Conservation (phyloP, 2,888 invertebrate species). For the Synanthedon tipuliformis region DNA sequence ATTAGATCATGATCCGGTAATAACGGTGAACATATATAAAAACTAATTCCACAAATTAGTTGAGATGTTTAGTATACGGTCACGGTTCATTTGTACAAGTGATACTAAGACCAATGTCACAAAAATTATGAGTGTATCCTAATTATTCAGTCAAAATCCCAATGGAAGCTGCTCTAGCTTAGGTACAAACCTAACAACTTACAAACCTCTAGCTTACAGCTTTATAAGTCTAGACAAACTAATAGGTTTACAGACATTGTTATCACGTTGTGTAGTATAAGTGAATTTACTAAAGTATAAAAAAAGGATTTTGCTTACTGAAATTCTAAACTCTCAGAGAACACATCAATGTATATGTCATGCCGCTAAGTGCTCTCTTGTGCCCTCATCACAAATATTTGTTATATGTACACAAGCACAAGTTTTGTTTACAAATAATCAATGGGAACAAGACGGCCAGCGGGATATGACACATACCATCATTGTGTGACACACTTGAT, state of each 20-base stretch:
- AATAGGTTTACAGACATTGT: too few relatives aligned
- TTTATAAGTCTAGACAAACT: too few relatives aligned
- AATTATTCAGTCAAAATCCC: too few relatives aligned
- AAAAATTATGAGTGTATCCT: too few relatives aligned
- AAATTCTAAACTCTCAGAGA: background rate
- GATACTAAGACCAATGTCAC: too few relatives aligned
- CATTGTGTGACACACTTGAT: constrained; percentile 9
- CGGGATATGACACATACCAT: constrained; percentile 2
- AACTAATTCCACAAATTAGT: constrained; percentile 1
- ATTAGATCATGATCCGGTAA: constrained; percentile 29
- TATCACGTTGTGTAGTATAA: too few relatives aligned
- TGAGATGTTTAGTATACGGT: too few relatives aligned
- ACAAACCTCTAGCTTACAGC: too few relatives aligned
- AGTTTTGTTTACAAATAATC: constrained; percentile 45
- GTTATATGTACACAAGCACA: constrained; percentile 29
- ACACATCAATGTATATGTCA: constrained; percentile 19
- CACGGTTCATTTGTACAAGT: too few relatives aligned
- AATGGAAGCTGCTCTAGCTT: too few relatives aligned
- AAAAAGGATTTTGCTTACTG: background rate
- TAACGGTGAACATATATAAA: constrained; percentile 29
- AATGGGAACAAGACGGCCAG: constrained; percentile 28
- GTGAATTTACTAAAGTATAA: too few relatives aligned
- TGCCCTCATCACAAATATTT: constrained; percentile 49
- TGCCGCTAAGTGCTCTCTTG: constrained; percentile 52
- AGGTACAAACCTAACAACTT: too few relatives aligned